A percentile compares a stretch with the other conserved stretches of the same genome.
These are phyloP conservation scores for Herminia tarsipennalis DNA, from an alignment of 2,888 invertebrate genomes.

Conservation along the genomic window DNA sequence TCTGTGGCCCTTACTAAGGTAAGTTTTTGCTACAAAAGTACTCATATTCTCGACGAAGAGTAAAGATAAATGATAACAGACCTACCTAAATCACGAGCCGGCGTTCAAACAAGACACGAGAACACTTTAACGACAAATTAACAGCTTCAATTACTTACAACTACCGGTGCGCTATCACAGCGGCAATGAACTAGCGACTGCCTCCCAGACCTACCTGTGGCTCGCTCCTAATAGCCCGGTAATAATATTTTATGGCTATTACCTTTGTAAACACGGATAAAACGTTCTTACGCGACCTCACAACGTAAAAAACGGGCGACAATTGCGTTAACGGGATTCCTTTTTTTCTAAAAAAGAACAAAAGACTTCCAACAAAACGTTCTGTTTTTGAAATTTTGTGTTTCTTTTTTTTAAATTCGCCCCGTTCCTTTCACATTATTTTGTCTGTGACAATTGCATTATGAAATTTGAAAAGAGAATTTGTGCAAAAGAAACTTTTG, in stretches of 20 bases:
- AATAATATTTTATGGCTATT: conserved; percentile 83
- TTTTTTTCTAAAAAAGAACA: conserved; percentile 57
- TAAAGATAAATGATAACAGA: conserved; percentile 22
- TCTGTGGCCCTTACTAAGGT: too few species aligned
- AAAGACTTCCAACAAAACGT: conserved; percentile 47
- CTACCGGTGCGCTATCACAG: conserved; percentile 59
- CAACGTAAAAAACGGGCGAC: conserved; percentile 68
- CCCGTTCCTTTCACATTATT: conserved; percentile 41
- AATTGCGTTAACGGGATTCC: conserved; percentile 69
- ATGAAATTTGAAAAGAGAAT: conserved; percentile 20
- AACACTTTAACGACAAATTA: conserved; percentile 68
- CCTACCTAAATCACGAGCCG: conserved; percentile 50
- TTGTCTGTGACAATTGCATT: conserved; percentile 26
- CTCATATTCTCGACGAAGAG: conserved; percentile 11
- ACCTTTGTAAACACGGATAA: conserved; percentile 80
- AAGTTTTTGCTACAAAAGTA: too few species aligned
- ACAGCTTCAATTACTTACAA: conserved; percentile 74
- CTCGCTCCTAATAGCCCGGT: conserved; percentile 73
- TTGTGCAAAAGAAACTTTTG: conserved; percentile 28
- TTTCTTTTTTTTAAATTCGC: conserved; percentile 54
- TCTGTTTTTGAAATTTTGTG: conserved; percentile 46
- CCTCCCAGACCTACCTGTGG: conserved; percentile 77
- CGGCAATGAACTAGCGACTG: conserved; percentile 70
- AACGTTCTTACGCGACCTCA: conserved; percentile 66
- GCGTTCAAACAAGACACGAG: conserved; percentile 54